Evolutionary conservation across 2,797 vertebrate species (phyloP).

Genomic region (Nasua narica): DNA sequence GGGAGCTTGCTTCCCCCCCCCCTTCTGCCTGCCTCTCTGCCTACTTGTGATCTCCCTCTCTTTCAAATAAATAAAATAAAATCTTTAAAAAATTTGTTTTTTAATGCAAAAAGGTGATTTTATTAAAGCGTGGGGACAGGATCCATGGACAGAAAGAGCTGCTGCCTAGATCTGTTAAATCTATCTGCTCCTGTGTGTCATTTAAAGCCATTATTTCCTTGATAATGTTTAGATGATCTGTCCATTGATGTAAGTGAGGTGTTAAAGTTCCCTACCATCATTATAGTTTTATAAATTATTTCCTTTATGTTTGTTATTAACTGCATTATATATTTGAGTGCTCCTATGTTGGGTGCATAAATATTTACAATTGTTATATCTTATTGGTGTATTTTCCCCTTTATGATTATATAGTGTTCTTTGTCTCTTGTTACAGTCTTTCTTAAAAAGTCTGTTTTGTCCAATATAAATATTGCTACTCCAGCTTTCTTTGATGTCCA

Average conservation of each 20-base stretch:
- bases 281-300: neutral
- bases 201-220: neutral
- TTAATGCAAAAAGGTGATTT: too few species aligned
- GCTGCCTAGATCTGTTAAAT: neutral
- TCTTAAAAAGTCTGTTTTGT: neutral
- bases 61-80: too few species aligned
- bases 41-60: too few species aligned
- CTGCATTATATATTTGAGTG: neutral
- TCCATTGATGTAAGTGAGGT: neutral
- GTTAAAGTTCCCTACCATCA: neutral
- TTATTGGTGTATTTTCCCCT: neutral
- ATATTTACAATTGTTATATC: neutral
- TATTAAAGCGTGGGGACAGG: too few species aligned
- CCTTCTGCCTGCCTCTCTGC: too few species aligned
- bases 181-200: neutral
- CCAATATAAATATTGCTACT: neutral
- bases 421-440: neutral
- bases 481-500: neutral
- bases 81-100: too few species aligned
- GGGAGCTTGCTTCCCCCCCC: too few species aligned
- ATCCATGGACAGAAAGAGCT: too few species aligned
- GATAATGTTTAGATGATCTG: neutral
- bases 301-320: neutral
- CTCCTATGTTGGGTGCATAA: neutral
- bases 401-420: neutral